Conservation (phyloP, 2,797 vertebrate species). For the Oryzias dopingdopingensis region DNA sequence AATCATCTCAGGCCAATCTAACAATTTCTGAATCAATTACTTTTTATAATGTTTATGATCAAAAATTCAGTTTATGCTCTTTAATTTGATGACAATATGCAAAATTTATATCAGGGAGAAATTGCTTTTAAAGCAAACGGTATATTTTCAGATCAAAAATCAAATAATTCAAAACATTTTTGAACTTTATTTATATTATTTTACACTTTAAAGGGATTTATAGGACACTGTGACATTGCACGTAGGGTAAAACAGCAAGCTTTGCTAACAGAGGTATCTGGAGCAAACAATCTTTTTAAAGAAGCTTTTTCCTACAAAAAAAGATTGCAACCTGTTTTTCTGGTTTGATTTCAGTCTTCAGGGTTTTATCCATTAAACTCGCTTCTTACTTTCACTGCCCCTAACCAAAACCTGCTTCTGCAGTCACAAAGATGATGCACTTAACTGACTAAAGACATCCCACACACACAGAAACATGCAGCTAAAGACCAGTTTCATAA, state of each 20-base stretch:
- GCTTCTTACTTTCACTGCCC: conserved; percentile 20
- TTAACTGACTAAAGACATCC: conserved; percentile 20
- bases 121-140: no score
- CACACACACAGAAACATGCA: conserved; percentile 13
- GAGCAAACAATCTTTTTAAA: conserved; percentile 39
- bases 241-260: neutral
- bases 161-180: no score
- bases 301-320: conserved; percentile 20
- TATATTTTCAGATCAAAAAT: no score
- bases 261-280: conserved; percentile 35
- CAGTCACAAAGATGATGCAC: conserved; percentile 30
- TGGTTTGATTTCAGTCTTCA: conserved; percentile 22
- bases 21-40: no score
- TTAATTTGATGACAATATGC: no score
- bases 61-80: no score
- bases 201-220: neutral
- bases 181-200: no score
- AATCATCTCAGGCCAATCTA: no score
- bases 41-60: no score
- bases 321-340: conserved; percentile 18
- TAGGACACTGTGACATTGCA: conserved; percentile 2
- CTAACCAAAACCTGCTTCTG: conserved; percentile 27
- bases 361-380: conserved; percentile 56
- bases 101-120: no score
- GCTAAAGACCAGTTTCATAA: neutral